Conservation (phyloP, 2,113 vertebrate genomes). For the Cyprinus carpio region DNA sequence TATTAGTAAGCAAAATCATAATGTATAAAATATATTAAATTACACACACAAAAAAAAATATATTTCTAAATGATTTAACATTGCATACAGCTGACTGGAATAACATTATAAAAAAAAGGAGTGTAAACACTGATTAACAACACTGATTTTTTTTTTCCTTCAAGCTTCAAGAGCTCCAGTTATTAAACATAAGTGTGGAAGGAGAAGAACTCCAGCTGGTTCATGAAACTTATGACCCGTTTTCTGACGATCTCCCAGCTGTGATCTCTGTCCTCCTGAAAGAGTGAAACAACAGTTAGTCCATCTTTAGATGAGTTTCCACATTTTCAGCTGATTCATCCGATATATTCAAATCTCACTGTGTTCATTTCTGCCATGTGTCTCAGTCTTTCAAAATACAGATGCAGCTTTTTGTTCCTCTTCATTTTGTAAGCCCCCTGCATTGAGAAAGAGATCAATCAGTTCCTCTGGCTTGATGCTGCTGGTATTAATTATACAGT, state of each 20-base stretch:
- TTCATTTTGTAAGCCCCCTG: conserved; percentile 44
- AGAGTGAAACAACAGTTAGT: not conserved
- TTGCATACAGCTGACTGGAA: not conserved
- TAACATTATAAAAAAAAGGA: not conserved
- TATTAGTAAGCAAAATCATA: not conserved
- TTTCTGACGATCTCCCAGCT: conserved; percentile 69
- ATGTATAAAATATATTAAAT: not conserved
- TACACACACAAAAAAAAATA: not conserved
- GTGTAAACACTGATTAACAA: not conserved
- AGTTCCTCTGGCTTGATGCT: not conserved
- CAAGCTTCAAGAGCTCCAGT: not conserved
- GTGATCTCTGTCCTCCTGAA: conserved; percentile 59
- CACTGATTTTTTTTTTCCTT: not conserved
- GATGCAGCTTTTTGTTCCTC: conserved; percentile 59
- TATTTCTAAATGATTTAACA: not conserved
- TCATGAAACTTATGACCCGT: conserved; percentile 56
- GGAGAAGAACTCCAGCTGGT: conserved; percentile 42
- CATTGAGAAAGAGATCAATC: not conserved
- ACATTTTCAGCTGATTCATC: too few relatives aligned
- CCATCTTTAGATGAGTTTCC: not conserved
- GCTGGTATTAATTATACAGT: not conserved
- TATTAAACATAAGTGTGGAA: not conserved
- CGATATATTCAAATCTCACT: conserved; percentile 10
- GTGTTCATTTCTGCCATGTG: conserved; percentile 32
- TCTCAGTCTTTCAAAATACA: conserved; percentile 65